A percentile compares a stretch with the other conserved stretches of the same genome.
These are phyloP conservation scores for Alcis repandata DNA, from an alignment of 2,888 invertebrate species.

Conservation along the genomic window DNA sequence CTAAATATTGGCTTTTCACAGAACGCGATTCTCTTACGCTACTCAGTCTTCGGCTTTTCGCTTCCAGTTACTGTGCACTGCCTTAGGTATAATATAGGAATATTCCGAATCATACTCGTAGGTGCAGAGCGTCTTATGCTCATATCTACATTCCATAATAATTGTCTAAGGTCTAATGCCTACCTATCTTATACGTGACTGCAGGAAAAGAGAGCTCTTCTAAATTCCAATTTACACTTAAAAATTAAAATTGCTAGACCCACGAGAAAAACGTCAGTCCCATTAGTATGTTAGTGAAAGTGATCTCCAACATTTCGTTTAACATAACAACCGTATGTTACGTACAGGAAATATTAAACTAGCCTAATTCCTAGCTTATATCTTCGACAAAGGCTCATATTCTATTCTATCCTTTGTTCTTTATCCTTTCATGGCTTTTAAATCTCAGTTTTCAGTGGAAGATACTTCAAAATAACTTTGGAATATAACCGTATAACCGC, in stretches of 20 bases:
- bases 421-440: too few species aligned
- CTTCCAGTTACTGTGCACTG: background rate
- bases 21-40: background rate
- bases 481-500: background rate
- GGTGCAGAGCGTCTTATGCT: too few species aligned
- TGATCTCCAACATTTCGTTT: constrained; percentile 39
- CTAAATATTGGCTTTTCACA: background rate
- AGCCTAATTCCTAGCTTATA: too few species aligned
- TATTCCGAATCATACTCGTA: background rate
- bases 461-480: background rate
- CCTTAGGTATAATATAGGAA: too few species aligned
- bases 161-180: too few species aligned
- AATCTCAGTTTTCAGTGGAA: background rate
- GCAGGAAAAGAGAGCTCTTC: background rate
- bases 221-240: background rate
- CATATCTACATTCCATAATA: too few species aligned
- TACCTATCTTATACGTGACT: too few species aligned
- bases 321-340: constrained; percentile 36
- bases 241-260: constrained; percentile 3
- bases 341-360: too few species aligned
- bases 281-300: constrained; percentile 42
- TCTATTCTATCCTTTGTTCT: too few species aligned
- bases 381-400: background rate
- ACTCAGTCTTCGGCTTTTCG: background rate
- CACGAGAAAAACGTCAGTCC: constrained; percentile 20